phyloP scores from a whole-genome alignment of 2,113 vertebrate species.

The Anhinga anhinga region DNA sequence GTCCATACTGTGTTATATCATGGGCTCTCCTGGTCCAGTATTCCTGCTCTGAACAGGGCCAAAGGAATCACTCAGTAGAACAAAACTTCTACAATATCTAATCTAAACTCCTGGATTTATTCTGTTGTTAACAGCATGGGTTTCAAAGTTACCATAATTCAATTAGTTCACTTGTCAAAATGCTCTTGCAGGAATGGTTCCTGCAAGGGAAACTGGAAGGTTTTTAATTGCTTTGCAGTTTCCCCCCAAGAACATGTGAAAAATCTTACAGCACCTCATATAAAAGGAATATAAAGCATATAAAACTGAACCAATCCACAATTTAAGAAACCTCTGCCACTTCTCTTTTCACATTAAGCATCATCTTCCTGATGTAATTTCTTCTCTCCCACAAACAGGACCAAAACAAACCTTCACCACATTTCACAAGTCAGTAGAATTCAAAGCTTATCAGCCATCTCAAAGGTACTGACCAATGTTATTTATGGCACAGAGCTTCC shows the following conservation, averaged over 20 bases:
- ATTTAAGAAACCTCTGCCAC: not conserved
- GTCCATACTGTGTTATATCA: not conserved
- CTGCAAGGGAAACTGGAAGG: not conserved
- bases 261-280: not conserved
- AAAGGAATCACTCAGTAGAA: not conserved
- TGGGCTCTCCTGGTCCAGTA: not conserved
- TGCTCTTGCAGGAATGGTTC: not conserved
- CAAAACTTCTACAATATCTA: not conserved
- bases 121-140: not conserved
- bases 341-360: conserved; percentile 6
- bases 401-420: not conserved
- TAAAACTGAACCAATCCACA: not conserved
- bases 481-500: not conserved
- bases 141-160: not conserved
- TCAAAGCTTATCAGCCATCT: not conserved
- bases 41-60: not conserved
- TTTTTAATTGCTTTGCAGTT: not conserved
- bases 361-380: conserved; percentile 3
- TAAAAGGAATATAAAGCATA: not conserved
- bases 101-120: not conserved
- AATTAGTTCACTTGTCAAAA: not conserved
- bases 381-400: not conserved
- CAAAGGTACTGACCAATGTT: accelerated
- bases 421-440: not conserved
- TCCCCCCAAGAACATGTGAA: not conserved